Evolutionary conservation across 2,888 invertebrate genomes (phyloP).

Genomic region (Ormia ochracea): DNA sequence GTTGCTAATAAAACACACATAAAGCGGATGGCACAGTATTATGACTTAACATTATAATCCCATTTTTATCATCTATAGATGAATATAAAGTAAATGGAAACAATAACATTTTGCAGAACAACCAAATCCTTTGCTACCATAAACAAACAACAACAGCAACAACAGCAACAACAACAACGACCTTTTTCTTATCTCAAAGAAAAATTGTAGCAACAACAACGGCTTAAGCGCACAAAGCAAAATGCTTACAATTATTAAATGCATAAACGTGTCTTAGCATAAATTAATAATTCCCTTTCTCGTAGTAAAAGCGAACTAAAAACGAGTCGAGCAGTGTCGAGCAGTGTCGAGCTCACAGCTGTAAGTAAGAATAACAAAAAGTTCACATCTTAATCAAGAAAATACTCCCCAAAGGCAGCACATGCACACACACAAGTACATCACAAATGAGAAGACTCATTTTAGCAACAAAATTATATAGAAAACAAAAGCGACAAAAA

Average conservation of each 20-base stretch:
- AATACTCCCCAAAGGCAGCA: constrained; percentile 16
- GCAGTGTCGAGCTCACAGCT: background rate
- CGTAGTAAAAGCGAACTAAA: background rate
- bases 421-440: constrained; percentile 20
- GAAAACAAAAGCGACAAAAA: background rate
- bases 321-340: background rate
- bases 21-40: constrained; percentile 8
- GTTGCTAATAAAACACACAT: background rate
- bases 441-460: constrained; percentile 4
- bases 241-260: constrained; percentile 40
- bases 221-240: background rate
- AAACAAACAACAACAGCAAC: constrained; percentile 10
- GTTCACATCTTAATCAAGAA: constrained; percentile 45
- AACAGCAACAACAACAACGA: background rate
- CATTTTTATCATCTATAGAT: constrained; percentile 6
- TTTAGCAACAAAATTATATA: background rate
- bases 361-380: constrained; percentile 30
- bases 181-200: constrained; percentile 4
- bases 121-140: constrained; percentile 16
- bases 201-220: background rate
- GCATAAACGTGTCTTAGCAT: constrained; percentile 51
- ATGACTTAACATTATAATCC: constrained; percentile 26
- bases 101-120: constrained; percentile 22
- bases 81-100: constrained; percentile 26
- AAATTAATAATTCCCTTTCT: constrained; percentile 53